These are phyloP conservation scores for Balaenoptera acutorostrata DNA, from an alignment of 2,113 vertebrate species.

Conservation along the genomic window DNA sequence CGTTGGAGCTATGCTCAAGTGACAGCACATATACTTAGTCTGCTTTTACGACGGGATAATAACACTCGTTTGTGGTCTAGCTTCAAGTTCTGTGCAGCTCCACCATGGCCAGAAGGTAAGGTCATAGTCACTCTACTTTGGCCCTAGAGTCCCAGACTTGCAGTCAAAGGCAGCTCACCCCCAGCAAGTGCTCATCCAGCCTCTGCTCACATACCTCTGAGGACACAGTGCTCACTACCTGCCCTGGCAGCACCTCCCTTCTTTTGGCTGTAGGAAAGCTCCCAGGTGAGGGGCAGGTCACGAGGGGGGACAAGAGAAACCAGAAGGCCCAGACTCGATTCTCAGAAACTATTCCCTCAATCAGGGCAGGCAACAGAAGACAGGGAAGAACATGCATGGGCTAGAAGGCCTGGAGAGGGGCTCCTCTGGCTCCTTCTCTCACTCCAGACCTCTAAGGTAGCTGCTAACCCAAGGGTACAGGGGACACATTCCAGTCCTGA, in stretches of 20 bases:
- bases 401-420: neutral
- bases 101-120: neutral
- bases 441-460: neutral
- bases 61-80: constrained; percentile 35
- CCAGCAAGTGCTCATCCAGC: neutral
- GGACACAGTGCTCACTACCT: neutral
- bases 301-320: neutral
- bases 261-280: neutral
- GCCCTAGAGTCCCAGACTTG: neutral
- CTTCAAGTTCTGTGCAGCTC: neutral
- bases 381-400: neutral
- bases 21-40: constrained; percentile 10
- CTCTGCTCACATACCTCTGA: neutral
- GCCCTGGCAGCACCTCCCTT: neutral
- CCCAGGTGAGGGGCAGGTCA: neutral
- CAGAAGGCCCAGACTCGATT: neutral
- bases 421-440: neutral
- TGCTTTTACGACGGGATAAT: constrained; percentile 40
- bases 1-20: neutral
- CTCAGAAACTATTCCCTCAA: neutral
- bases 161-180: neutral
- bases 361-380: neutral
- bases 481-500: neutral
- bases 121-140: neutral
- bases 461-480: neutral